Percentiles rank a stretch among this genome's conserved stretches.
These are phyloP conservation scores for Mimas tiliae DNA, from an alignment of 2,888 invertebrate species.

Conservation along the genomic window DNA sequence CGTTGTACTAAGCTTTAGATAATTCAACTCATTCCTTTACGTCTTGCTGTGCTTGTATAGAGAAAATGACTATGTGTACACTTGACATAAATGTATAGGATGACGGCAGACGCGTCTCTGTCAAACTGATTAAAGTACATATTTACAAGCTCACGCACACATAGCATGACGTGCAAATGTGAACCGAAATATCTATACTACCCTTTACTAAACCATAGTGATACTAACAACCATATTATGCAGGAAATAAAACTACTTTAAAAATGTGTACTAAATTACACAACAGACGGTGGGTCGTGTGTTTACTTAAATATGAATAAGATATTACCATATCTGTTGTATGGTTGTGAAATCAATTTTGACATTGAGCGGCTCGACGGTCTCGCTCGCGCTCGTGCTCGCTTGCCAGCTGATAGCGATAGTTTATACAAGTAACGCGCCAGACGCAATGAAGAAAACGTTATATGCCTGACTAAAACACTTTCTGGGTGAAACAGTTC, in stretches of 20 bases:
- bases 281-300: not conserved
- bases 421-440: conserved; percentile 38
- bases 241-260: not conserved
- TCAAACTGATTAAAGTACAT: no score
- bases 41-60: no score
- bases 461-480: not conserved
- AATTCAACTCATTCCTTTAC: no score
- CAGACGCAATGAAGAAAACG: no score
- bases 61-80: no score
- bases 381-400: conserved; percentile 32
- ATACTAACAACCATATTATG: not conserved
- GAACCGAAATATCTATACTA: not conserved
- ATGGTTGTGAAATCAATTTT: conserved; percentile 49
- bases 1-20: not conserved
- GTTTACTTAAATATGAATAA: conserved; percentile 18
- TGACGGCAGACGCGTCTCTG: no score
- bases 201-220: not conserved
- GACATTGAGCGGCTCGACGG: conserved; percentile 49
- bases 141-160: no score
- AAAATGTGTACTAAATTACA: not conserved
- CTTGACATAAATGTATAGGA: no score
- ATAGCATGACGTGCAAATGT: no score
- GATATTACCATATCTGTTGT: conserved; percentile 43
- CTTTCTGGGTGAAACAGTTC: not conserved
- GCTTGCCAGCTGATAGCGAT: conserved; percentile 47